Evolutionary conservation across 2,797 vertebrate species (phyloP).

Genomic region (Champsocephalus esox): DNA sequence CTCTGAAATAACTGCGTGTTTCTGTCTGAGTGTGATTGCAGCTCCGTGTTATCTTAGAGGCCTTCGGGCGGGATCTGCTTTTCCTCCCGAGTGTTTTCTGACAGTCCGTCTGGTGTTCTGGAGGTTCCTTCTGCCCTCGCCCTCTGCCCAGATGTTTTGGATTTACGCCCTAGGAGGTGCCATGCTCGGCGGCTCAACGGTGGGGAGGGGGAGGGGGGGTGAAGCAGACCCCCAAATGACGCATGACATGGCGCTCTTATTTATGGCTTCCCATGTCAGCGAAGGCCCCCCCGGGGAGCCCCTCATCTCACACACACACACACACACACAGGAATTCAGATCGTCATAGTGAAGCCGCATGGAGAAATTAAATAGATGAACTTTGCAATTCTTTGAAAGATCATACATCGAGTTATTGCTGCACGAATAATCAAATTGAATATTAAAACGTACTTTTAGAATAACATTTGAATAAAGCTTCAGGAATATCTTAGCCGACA

Average conservation of each 20-base stretch:
- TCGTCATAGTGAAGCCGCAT: no score
- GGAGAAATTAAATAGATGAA: no score
- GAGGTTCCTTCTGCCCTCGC: constrained; percentile 76
- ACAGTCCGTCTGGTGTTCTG: constrained; percentile 75
- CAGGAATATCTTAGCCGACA: no score
- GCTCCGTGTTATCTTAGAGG: constrained; percentile 53
- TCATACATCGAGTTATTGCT: no score
- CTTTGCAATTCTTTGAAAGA: no score
- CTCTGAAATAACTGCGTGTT: constrained; percentile 17
- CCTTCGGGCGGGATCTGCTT: constrained; percentile 68
- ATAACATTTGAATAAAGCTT: no score
- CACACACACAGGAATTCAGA: constrained; percentile 33
- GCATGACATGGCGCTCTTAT: constrained; percentile 86
- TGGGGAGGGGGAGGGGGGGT: constrained; percentile 73
- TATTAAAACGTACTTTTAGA: no score
- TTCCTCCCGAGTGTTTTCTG: constrained; percentile 75
- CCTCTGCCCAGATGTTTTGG: constrained; percentile 84
- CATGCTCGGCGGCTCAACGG: constrained; percentile 76
- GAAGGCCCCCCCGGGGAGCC: constrained; percentile 79
- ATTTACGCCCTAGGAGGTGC: constrained; percentile 85
- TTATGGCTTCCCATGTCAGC: constrained; percentile 88
- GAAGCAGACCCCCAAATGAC: constrained; percentile 84
- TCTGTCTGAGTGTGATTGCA: constrained; percentile 22
- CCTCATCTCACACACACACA: constrained; percentile 50
- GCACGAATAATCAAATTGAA: no score